A percentile compares a stretch with the other conserved stretches of the same genome.
Evolutionary conservation across 2,113 vertebrate species (phyloP).

Genomic region (Cyanocitta stelleri): DNA sequence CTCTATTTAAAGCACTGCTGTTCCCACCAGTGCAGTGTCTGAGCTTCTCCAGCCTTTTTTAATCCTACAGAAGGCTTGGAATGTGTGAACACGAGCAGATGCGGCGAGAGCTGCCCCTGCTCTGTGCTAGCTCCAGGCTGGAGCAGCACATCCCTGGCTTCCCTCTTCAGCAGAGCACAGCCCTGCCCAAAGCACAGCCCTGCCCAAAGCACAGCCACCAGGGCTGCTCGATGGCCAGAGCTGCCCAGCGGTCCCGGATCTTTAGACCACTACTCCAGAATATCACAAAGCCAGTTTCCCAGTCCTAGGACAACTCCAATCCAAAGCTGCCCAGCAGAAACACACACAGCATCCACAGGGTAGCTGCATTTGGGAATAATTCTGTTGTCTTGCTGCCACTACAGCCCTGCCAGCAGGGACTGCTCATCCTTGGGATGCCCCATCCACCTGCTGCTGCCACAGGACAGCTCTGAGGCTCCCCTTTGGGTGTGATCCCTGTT

Average conservation of each 20-base stretch:
- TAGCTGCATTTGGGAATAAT: not conserved
- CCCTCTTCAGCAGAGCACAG: fast-evolving
- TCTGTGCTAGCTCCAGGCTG: fast-evolving
- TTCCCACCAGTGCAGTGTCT: fast-evolving
- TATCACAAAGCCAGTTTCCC: not conserved
- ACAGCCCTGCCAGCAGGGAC: not conserved
- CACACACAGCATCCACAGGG: fast-evolving
- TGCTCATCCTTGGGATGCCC: not conserved
- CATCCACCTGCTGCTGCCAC: not conserved
- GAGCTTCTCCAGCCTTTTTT: not conserved
- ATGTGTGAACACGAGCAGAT: fast-evolving
- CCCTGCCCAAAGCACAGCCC: not conserved
- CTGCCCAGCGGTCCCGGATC: not conserved
- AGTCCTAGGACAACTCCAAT: not conserved
- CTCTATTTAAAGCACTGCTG: not conserved
- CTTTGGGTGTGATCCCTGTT: not conserved
- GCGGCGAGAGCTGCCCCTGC: not conserved
- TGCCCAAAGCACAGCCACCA: not conserved
- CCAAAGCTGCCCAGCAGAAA: not conserved
- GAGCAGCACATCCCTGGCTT: not conserved
- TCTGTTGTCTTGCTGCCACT: not conserved
- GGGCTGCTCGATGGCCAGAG: fast-evolving
- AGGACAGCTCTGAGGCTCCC: not conserved
- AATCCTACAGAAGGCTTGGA: not conserved
- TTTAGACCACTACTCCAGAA: not conserved